Evolutionary conservation across 2,113 vertebrate genomes (phyloP), one percentile per base, ranked within the genome.

Genomic region (Saguinus midas): DNA sequence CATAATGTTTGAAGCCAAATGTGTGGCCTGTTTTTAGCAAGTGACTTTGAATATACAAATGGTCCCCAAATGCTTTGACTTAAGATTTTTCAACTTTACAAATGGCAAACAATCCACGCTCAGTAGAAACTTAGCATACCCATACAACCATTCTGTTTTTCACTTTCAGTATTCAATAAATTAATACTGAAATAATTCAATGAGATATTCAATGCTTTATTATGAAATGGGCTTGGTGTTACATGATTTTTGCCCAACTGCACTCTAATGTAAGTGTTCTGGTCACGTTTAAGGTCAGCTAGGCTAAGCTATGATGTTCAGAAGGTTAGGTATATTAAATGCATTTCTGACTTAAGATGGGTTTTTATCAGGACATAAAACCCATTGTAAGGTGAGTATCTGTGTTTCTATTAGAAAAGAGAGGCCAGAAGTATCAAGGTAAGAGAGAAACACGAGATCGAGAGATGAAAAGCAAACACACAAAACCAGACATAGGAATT

Each of bases 341-440:
- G 29, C 29, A 50, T 35, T 50, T 78, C 35, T 32, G 43, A 76
- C 43, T 48, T 29, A 76, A 14, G 37, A 75, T 43, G 21, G 10
- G 21, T 25, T 75, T 75, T 75, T 43, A 43, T 43, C 25, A 5
- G 70, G n/a, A 72, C 8, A 4, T 48, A 78, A 27, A 14, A 16
- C 29, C 4, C 45, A 50, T 50, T 20, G 17, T 35, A 78, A 10
- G 17, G 48, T 18, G 18, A 79, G 29, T 48, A 50, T 18, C 17
- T 50, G 29, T 79, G 79, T 79, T 92, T 79, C 52, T 92, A 55
- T 91, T 89, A 93, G 45, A 86, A 96, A 89, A 48, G 58, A 96
- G 58, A 45, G 20, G 50, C 23, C 66, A 76, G 8, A 87, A 68
- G 48, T 80, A 58, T n/a, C 93, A 43, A 73, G 5, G 48, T 82